Evolutionary conservation across 2,888 invertebrate genomes (phyloP).

Genomic region (Tipula lateralis): DNA sequence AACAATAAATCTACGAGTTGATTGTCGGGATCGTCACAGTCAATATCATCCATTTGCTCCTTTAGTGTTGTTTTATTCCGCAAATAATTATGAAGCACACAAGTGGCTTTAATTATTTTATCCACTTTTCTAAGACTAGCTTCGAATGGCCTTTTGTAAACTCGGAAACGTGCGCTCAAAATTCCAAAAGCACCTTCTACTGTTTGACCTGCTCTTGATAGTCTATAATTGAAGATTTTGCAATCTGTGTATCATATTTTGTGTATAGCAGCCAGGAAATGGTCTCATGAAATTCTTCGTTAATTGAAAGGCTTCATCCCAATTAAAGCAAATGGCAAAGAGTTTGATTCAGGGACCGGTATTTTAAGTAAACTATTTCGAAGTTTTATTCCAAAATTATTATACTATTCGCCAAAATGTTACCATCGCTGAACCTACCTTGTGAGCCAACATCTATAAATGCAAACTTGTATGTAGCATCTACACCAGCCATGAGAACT

Average conservation of each 20-base stretch:
- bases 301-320: neutral
- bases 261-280: neutral
- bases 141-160: neutral
- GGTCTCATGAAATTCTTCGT: neutral
- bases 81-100: neutral
- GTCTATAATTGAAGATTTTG: neutral
- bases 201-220: neutral
- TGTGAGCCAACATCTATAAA: neutral
- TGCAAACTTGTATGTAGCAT: neutral
- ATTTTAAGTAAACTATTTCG: too few species aligned
- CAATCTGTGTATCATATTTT: neutral
- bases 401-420: conserved; percentile 4
- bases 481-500: conserved; percentile 24
- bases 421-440: neutral
- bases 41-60: too few species aligned
- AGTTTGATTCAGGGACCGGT: too few species aligned
- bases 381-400: too few species aligned
- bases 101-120: too few species aligned
- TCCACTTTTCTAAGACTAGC: neutral
- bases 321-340: neutral
- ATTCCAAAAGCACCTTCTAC: neutral
- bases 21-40: too few species aligned
- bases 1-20: too few species aligned
- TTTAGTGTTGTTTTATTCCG: too few species aligned
- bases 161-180: neutral